Base-by-base conservation (phyloP, 1,140 invertebrate species). In the Condylostylus longicornis region DNA sequence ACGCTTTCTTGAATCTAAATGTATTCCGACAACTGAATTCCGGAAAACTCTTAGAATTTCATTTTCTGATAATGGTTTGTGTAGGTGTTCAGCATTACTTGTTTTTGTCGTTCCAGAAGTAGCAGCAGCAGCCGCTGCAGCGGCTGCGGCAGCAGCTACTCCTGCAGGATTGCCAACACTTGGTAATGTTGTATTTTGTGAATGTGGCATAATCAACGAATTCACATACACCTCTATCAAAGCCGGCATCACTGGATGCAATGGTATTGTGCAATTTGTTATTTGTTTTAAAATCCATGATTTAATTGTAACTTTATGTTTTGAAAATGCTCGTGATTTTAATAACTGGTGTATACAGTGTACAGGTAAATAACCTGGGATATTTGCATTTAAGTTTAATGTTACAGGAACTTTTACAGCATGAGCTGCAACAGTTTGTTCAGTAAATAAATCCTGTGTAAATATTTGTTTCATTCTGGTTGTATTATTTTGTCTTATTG, bases 271-370 rank as follows among this genome's bases (percentile, higher is more conserved):
- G 37, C 84, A 82, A 30, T 75, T 75, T 48, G 85, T 87, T 29
- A 97, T 83, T 67, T 98, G 93, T 42, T 79, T 74, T 47, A 89
- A 94, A 35, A 96, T 93, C 89, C 90, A 95, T 47, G 84, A 81
- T 67, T 90, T 89, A 5, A 91, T 90, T 0, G 84, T 82, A 1
- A 90, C 89, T 58, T 88, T 87, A 53, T 98, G 83, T 63, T 96
- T 96, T 0, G 89, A 86, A 54, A 97, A 98, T 4, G 90, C 87
- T 49, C 91, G 65, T 18, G 86, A 94, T 58, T 95, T 94, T 1
- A 98, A 64, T 12, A 97, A 62, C 51, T 97, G 93, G 61, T 95
- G 89, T 40, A 98, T 94, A 57, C 93, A 97, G 61, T 98, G 93
- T 18, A 97, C 85, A 0, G 93, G 93, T 37, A 98, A 62, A 64